A percentile compares a stretch with the other conserved stretches of the same genome.
Evolutionary conservation across 2,113 vertebrate species (phyloP).

Genomic region (Arvicanthis niloticus): DNA sequence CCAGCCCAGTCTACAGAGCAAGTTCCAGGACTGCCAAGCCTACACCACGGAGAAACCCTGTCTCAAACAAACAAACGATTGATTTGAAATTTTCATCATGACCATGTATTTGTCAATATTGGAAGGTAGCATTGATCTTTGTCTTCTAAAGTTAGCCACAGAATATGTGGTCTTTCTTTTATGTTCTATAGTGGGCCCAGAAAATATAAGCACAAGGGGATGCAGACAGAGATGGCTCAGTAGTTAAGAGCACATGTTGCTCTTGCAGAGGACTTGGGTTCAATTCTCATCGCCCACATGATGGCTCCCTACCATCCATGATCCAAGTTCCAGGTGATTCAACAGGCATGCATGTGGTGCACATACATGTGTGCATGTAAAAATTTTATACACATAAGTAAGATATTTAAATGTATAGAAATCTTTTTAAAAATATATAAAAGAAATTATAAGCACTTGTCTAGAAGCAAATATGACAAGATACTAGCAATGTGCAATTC

Average conservation of each 20-base stretch:
- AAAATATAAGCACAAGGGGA: background rate
- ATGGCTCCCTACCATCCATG: background rate
- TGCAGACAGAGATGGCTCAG: background rate
- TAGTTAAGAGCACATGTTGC: too few species aligned
- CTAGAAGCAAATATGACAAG: background rate
- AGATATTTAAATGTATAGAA: background rate
- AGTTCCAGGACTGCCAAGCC: background rate
- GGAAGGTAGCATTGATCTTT: background rate
- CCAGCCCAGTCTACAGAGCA: background rate
- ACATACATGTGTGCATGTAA: background rate
- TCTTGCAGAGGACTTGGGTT: background rate
- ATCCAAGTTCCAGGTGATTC: too few species aligned
- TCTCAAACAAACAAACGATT: background rate
- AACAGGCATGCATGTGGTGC: background rate
- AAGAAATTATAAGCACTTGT: background rate
- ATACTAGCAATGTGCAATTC: background rate
- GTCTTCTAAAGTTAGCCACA: conserved; percentile 15
- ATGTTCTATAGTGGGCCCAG: background rate
- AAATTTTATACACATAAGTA: background rate
- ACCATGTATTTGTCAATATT: background rate
- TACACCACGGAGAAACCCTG: background rate
- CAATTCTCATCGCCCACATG: background rate
- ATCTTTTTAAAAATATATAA: background rate
- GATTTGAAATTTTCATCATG: background rate
- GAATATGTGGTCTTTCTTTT: background rate